Percentiles rank a stretch among this genome's conserved stretches.
Conservation (phyloP, 2,113 vertebrate species). For the Cheirogaleus medius region DNA sequence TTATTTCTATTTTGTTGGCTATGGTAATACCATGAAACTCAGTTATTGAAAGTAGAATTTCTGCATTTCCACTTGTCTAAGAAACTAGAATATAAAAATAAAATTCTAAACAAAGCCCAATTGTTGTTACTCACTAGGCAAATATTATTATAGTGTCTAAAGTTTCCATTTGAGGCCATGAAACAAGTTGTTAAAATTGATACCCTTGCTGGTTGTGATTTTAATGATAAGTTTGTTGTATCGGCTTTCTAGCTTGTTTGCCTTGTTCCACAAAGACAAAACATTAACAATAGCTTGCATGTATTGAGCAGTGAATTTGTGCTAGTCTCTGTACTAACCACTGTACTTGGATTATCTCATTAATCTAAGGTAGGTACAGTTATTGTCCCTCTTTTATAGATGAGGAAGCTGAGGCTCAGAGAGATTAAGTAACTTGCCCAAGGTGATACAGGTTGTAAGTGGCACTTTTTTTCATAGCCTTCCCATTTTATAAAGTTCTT, state of each 20-base stretch:
- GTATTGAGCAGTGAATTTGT: neutral
- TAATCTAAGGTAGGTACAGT: neutral
- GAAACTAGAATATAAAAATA: neutral
- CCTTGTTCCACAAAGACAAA: neutral
- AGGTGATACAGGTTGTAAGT: neutral
- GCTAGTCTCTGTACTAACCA: neutral
- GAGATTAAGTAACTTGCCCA: neutral
- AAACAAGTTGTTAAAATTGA: neutral
- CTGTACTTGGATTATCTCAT: neutral
- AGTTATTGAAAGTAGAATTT: neutral
- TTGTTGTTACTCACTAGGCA: neutral
- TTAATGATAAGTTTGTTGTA: neutral
- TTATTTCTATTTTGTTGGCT: neutral
- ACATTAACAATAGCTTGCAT: neutral
- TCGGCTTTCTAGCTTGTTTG: neutral
- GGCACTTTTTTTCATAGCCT: neutral
- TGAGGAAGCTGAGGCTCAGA: neutral
- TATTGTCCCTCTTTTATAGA: neutral
- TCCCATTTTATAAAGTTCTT: neutral
- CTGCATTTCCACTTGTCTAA: neutral
- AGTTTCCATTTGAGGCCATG: neutral
- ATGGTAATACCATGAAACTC: neutral
- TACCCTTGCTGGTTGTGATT: neutral
- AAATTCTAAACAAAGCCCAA: neutral
- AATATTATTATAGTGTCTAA: neutral